Conservation (phyloP, 35 echinoderm and acorn worm species). For the Nesometra sesokonis region DNA sequence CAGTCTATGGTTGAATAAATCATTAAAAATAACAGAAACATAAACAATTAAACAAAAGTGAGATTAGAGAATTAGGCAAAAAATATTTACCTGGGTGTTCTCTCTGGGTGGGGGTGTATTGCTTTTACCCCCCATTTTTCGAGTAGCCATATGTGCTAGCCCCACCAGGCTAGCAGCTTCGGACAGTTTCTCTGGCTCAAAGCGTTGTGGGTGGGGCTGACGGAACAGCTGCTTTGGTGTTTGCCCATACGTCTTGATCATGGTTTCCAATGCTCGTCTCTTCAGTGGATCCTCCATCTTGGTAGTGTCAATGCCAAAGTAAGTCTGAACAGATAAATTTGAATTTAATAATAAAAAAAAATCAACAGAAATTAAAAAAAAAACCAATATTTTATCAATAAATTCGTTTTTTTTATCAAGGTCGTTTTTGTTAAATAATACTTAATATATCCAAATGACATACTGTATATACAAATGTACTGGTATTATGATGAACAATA, state of each 20-base stretch:
- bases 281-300: constrained; percentile 56
- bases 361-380: neutral
- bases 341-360: no score
- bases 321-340: no score
- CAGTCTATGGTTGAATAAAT: no score
- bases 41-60: no score
- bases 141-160: neutral
- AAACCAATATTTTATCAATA: neutral
- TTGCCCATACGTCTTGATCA: constrained; percentile 99
- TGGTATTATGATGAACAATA: no score
- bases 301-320: constrained; percentile 79
- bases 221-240: constrained; percentile 89
- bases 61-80: no score
- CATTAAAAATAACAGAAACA: no score
- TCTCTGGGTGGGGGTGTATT: neutral
- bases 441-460: no score
- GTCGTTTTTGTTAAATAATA: no score
- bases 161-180: constrained; percentile 1
- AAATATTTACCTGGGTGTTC: neutral
- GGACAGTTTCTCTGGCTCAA: constrained; percentile 22
- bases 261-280: constrained; percentile 81
- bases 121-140: neutral
- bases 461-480: no score
- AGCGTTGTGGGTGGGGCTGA: constrained; percentile 39
- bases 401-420: no score